These are phyloP conservation scores for Anthopleura xanthogrammica DNA, from an alignment of 92 coral and sea anemone genomes.

Conservation along the genomic window DNA sequence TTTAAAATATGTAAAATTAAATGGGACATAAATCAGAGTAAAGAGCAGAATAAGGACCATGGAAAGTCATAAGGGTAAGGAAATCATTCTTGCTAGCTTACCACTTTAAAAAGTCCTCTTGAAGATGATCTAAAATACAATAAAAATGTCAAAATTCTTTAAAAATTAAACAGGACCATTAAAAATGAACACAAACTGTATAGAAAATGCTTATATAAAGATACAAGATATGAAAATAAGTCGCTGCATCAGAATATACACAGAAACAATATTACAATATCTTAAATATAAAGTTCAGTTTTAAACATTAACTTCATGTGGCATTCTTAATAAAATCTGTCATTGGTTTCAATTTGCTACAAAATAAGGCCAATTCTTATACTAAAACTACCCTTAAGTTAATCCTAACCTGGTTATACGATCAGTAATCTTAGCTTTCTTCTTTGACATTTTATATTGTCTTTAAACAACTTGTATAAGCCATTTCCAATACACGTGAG, in stretches of 20 bases:
- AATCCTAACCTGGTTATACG: neutral
- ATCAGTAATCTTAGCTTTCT: neutral
- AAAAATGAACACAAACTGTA: neutral
- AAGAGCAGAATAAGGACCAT: neutral
- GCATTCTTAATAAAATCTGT: no score
- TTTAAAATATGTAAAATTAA: neutral
- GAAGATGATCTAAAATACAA: constrained; percentile 28
- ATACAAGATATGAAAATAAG: no score
- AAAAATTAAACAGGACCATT: neutral
- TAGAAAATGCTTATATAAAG: neutral
- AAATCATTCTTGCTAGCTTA: constrained; percentile 3
- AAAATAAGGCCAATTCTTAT: neutral
- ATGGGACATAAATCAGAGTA: neutral
- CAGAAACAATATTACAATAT: no score
- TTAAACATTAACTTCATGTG: no score
- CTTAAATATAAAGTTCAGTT: no score
- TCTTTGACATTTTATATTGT: neutral
- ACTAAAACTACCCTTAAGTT: neutral
- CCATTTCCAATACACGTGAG: neutral
- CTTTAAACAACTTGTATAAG: neutral
- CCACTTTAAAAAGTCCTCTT: constrained; percentile 25
- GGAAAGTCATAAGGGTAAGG: neutral
- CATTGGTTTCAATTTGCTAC: neutral
- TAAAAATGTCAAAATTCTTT: neutral
- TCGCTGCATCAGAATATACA: no score